Base-by-base conservation (phyloP, 1,140 invertebrate genomes). In the Gryon sp. region DNA sequence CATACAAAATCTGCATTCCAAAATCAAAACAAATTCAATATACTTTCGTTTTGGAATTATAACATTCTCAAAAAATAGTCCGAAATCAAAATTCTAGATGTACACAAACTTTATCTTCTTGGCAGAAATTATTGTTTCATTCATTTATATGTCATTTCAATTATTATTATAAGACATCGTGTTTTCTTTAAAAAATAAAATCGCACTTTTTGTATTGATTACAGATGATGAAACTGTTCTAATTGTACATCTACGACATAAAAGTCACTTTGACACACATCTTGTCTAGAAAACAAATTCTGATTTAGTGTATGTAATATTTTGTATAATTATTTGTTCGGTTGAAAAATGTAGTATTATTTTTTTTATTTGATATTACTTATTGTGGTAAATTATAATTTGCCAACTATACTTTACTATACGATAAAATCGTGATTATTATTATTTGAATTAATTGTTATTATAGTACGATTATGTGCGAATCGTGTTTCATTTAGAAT, bases 261-360 rank as follows among this genome's bases (percentile, higher is more conserved):
- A 75, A 78, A 78, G 77, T 70, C 68, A 81, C 57, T 68, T 60
- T 66, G 57, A 78, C 72, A 76, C n/a, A n/a, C n/a, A n/a, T n/a
- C n/a, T n/a, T n/a, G n/a, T n/a, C n/a, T n/a, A n/a, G n/a, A n/a
- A n/a, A n/a, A n/a, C n/a, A n/a, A n/a, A n/a, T n/a, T n/a, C n/a
- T n/a, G n/a, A n/a, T n/a, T n/a, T n/a, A n/a, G n/a, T n/a, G n/a
- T n/a, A n/a, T n/a, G n/a, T n/a, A n/a, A n/a, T n/a, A n/a, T n/a
- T n/a, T n/a, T n/a, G n/a, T n/a, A n/a, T n/a, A n/a, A 38, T 36
- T 62, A 48, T 11, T 26, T 38, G 11, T 43, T 11, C 18, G 38
- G 3, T 36, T 28, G 18, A 60, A 60, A 32, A 38, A 34, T 38
- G 40, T 48, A 48, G n/a, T n/a, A n/a, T n/a, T n/a, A n/a, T n/a